phyloP scores from a whole-genome alignment of 2,113 vertebrate species.

The Philantomba maxwellii region DNA sequence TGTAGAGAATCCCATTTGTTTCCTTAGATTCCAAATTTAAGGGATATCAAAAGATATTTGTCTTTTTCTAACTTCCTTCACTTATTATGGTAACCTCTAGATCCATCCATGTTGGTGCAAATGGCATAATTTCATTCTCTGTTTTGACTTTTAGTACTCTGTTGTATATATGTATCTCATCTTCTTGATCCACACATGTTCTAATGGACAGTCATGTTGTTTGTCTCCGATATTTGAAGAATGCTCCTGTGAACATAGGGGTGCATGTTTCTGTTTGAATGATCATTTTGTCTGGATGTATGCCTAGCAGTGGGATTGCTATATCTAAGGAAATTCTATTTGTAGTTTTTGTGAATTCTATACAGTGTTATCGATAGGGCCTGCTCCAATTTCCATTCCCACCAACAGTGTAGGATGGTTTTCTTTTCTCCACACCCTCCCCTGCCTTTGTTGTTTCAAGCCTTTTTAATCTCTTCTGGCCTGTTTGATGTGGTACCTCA shows the following conservation, averaged over 20 bases:
- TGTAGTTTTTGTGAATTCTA: background rate
- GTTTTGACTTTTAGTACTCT: background rate
- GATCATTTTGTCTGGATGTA: background rate
- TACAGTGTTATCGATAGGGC: background rate
- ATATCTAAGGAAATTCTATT: background rate
- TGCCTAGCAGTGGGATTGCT: background rate
- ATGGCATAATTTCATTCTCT: background rate
- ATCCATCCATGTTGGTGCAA: background rate
- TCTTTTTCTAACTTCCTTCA: background rate
- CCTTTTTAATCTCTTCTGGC: background rate
- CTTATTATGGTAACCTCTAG: background rate
- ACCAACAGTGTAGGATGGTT: background rate
- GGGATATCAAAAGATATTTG: background rate
- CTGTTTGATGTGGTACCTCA: background rate
- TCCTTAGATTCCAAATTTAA: background rate
- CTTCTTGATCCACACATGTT: background rate
- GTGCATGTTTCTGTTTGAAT: background rate
- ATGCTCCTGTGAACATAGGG: background rate
- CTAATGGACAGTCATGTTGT: background rate
- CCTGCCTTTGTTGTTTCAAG: background rate
- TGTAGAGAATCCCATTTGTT: background rate
- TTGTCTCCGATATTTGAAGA: background rate
- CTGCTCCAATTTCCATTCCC: background rate
- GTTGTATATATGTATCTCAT: background rate
- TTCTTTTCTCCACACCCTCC: background rate